These are phyloP conservation scores for Abramis brama DNA, from an alignment of 2,113 vertebrate genomes.

Conservation along the genomic window DNA sequence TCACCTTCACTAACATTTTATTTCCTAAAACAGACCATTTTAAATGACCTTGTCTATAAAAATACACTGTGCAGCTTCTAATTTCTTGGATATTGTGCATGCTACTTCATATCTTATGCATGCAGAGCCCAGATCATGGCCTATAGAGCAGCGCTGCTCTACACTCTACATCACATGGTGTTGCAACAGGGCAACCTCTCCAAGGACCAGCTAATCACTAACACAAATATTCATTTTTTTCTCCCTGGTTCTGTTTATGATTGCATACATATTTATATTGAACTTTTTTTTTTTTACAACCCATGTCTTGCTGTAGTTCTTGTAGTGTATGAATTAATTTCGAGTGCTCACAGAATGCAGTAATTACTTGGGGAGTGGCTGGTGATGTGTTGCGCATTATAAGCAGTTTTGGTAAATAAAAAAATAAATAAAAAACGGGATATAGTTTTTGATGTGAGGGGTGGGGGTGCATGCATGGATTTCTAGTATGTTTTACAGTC, in stretches of 20 bases:
- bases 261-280: constrained; percentile 63
- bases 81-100: not conserved
- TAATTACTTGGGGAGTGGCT: constrained; percentile 64
- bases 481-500: constrained; percentile 34
- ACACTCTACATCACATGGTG: not conserved
- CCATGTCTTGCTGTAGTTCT: constrained; percentile 55
- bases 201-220: constrained; percentile 30
- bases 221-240: constrained; percentile 32
- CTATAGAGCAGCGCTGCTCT: not conserved
- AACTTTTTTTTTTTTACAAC: constrained; percentile 31
- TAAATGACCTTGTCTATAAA: not conserved
- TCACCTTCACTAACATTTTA: constrained; percentile 16
- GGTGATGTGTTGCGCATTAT: constrained; percentile 66
- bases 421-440: constrained; percentile 65
- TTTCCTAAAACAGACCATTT: not conserved
- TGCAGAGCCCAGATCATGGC: not conserved
- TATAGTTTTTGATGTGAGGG: constrained; percentile 55
- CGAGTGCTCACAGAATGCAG: constrained; percentile 57
- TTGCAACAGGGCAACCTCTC: constrained; percentile 23
- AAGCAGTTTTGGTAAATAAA: constrained; percentile 68
- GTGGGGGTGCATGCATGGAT: constrained; percentile 48
- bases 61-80: not conserved
- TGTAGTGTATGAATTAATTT: constrained; percentile 67
- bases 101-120: constrained; percentile 30
- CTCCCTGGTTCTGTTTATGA: constrained; percentile 41